Evolutionary conservation across 2,113 vertebrate species (phyloP).

Genomic region (Collichthys lucidus): DNA sequence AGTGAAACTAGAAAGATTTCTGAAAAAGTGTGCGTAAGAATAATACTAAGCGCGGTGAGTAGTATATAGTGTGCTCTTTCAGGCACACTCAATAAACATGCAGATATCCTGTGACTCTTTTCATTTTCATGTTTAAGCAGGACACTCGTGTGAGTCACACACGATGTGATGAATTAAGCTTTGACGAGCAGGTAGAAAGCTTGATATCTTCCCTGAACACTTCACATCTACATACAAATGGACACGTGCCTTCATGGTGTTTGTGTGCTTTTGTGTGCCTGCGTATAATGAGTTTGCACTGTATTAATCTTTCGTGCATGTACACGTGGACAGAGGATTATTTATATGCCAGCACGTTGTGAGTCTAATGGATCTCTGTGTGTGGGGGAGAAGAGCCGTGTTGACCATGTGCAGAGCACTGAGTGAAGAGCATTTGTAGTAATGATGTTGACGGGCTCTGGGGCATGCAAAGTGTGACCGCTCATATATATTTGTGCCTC

Average conservation of each 20-base stretch:
- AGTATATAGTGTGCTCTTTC: no score
- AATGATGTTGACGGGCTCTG: neutral
- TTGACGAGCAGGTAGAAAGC: conserved; percentile 4
- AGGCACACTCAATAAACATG: conserved; percentile 30
- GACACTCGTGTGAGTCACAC: neutral
- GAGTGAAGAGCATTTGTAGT: neutral
- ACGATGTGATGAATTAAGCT: neutral
- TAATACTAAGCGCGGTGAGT: no score
- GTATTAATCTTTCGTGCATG: neutral
- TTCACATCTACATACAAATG: neutral
- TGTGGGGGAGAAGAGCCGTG: neutral
- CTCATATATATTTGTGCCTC: neutral
- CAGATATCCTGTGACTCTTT: conserved; percentile 20
- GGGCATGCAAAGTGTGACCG: neutral
- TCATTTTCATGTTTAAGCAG: neutral
- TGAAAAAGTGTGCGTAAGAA: no score
- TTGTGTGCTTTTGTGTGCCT: conserved; percentile 6
- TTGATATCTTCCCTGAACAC: neutral
- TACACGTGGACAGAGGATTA: conserved; percentile 2
- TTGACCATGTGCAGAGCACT: neutral
- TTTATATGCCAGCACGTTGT: conserved; percentile 10
- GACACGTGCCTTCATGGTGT: conserved; percentile 1
- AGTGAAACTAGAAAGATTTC: conserved; percentile 1
- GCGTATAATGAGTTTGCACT: neutral
- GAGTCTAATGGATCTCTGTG: conserved; percentile 11